Evolutionary conservation across 2,113 vertebrate species (phyloP).

Genomic region (Aplodontia rufa): DNA sequence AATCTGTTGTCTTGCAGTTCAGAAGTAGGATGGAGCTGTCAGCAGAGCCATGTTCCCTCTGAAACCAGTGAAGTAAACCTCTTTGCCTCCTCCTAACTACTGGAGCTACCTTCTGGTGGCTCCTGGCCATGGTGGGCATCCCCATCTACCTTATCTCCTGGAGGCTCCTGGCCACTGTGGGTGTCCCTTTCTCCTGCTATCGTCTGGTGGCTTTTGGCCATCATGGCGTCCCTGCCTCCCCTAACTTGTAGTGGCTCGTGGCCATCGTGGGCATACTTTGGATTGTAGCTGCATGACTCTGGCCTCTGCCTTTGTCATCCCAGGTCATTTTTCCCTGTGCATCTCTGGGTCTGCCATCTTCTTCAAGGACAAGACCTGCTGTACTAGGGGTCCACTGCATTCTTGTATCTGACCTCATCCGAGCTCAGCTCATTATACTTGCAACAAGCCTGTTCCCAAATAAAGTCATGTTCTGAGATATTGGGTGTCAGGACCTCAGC

Average conservation of each 20-base stretch:
- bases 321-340: not conserved
- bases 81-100: not conserved
- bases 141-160: no score
- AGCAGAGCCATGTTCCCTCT: not conserved
- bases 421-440: not conserved
- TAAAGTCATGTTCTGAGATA: not conserved
- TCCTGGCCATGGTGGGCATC: no score
- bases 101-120: no score
- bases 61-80: not conserved
- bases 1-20: not conserved
- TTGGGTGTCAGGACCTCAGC: not conserved
- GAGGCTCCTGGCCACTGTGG: no score
- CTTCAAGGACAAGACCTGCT: not conserved
- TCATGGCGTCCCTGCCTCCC: not conserved
- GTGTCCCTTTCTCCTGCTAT: rapidly evolving
- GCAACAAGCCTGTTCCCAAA: not conserved
- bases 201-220: no score
- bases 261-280: not conserved
- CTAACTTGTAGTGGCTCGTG: no score
- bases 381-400: not conserved
- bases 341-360: not conserved
- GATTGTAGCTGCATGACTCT: not conserved
- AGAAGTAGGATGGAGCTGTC: not conserved
- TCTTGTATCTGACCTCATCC: not conserved
- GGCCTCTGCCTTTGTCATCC: not conserved